phyloP scores from a whole-genome alignment of 2,797 vertebrate species.

The Alca torda region DNA sequence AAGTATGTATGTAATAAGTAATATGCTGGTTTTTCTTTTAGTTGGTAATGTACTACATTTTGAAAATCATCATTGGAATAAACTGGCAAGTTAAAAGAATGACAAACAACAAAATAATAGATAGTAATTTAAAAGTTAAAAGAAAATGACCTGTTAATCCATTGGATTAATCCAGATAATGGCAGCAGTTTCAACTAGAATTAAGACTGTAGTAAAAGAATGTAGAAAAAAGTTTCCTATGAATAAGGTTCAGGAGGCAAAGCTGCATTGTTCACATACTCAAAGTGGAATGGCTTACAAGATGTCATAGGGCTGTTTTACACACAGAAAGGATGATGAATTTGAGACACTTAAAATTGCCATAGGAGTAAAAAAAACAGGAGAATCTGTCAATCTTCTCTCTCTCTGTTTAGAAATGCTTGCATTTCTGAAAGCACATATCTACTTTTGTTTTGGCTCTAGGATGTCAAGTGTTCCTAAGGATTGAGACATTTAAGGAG shows the following conservation, averaged over 20 bases:
- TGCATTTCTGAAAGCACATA: background rate
- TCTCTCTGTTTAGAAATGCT: background rate
- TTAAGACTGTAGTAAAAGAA: background rate
- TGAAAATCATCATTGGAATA: background rate
- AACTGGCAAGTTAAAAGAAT: background rate
- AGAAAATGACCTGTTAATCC: background rate
- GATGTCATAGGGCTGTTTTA: background rate
- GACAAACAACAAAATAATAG: background rate
- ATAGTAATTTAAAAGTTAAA: background rate
- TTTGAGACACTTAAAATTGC: background rate
- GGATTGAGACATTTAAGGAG: background rate
- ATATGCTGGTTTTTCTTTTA: background rate
- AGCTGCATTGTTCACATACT: background rate
- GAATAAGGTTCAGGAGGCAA: background rate
- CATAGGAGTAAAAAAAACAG: background rate
- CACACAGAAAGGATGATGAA: background rate
- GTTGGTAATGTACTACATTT: background rate
- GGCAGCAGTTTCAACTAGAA: background rate
- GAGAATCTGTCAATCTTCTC: background rate
- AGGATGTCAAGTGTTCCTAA: background rate
- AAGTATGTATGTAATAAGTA: background rate
- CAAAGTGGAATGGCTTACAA: background rate
- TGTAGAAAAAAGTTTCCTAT: background rate
- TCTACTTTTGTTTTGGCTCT: background rate
- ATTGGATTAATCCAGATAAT: background rate